phyloP scores from a whole-genome alignment of 2,888 invertebrate genomes.

The Leptopterna dolabrata region DNA sequence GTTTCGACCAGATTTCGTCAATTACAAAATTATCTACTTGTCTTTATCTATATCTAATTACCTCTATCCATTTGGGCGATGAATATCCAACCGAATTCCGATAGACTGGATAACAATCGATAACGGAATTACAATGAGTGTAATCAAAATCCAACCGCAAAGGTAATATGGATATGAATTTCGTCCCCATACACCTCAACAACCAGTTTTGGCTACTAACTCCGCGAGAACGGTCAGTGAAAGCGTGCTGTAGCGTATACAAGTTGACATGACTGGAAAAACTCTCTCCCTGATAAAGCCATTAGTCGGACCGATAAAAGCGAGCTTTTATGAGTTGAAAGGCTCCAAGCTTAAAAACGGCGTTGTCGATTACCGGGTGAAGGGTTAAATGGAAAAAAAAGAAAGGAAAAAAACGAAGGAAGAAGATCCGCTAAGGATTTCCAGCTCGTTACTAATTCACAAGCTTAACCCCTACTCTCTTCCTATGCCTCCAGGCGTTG shows the following conservation, averaged over 20 bases:
- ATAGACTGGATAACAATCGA: no score
- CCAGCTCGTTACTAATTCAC: conserved; percentile 7
- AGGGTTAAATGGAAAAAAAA: not conserved
- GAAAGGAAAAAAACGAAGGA: not conserved
- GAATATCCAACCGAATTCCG: no score
- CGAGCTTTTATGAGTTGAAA: not conserved
- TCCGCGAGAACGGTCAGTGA: not conserved
- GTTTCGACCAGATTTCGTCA: no score
- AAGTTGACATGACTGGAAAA: not conserved
- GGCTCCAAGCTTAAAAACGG: not conserved
- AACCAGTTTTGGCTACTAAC: not conserved
- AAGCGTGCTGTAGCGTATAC: not conserved
- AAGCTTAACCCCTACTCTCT: not conserved
- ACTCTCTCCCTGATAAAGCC: not conserved
- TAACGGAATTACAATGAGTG: no score
- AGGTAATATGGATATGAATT: no score
- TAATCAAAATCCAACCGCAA: no score
- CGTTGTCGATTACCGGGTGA: not conserved
- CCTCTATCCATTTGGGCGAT: no score
- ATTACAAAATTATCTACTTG: no score
- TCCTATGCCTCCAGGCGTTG: not conserved
- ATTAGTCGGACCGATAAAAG: not conserved
- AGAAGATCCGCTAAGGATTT: not conserved
- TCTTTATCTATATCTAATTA: no score
- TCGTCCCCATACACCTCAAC: not conserved